These are phyloP conservation scores for Xanthia icteritia DNA, from an alignment of 2,888 invertebrate genomes.

Conservation along the genomic window DNA sequence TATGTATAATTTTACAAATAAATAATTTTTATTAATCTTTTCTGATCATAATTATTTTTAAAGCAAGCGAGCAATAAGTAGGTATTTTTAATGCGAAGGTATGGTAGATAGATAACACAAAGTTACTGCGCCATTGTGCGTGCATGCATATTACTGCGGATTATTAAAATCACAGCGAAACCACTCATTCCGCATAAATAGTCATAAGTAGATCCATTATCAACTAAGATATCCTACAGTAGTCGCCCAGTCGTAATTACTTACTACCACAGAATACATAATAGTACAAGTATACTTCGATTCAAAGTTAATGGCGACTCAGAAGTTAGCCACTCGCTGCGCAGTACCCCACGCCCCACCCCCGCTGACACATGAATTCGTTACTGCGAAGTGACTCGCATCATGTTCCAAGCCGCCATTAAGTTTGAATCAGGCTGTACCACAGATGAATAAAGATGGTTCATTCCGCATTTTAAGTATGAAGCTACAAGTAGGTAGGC, in stretches of 20 bases:
- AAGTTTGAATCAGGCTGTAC: too few relatives aligned
- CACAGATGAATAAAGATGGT: too few relatives aligned
- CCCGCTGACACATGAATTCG: too few relatives aligned
- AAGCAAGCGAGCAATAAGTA: neutral
- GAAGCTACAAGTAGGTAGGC: too few relatives aligned
- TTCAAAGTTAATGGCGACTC: too few relatives aligned
- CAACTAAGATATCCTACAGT: neutral
- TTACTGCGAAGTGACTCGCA: too few relatives aligned
- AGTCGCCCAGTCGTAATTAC: neutral
- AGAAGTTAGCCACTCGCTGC: too few relatives aligned
- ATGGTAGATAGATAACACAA: neutral
- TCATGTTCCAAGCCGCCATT: too few relatives aligned
- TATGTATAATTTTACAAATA: conserved; percentile 47
- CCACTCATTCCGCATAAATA: neutral
- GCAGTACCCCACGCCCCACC: too few relatives aligned
- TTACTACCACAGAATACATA: neutral
- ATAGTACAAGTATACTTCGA: too few relatives aligned
- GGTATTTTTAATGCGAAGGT: conserved; percentile 1
- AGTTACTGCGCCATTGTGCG: neutral
- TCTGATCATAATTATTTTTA: conserved; percentile 16
- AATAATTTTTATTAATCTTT: conserved; percentile 14
- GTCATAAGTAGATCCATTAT: neutral
- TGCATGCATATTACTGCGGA: neutral
- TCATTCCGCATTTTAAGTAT: too few relatives aligned
- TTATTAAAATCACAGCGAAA: neutral